Percentiles rank a stretch among this genome's conserved stretches.
Evolutionary conservation across 2,113 vertebrate species (phyloP).

Genomic region (Clarias magur): DNA sequence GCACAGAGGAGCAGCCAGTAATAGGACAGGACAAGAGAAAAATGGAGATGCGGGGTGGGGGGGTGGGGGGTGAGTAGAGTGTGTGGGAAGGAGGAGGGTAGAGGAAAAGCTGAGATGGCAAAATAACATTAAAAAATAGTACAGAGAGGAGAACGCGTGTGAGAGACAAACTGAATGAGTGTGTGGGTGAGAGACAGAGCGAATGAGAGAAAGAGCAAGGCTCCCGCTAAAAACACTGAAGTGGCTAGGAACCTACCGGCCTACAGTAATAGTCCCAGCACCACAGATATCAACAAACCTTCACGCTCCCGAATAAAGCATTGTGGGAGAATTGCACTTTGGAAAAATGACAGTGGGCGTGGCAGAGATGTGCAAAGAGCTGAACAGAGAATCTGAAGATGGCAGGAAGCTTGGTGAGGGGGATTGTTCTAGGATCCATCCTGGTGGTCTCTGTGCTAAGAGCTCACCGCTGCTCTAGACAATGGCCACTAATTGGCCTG

Average conservation of each 20-base stretch:
- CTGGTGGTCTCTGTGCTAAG: constrained; percentile 52
- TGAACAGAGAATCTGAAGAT: background rate
- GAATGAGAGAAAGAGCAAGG: background rate
- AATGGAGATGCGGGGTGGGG: constrained; percentile 33
- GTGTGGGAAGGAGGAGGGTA: background rate
- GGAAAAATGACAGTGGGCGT: background rate
- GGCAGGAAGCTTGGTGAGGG: constrained; percentile 15
- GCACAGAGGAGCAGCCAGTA: constrained; percentile 44
- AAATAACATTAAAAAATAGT: constrained; percentile 47
- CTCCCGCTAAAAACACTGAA: constrained; percentile 27
- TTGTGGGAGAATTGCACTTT: background rate
- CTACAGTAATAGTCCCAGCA: background rate
- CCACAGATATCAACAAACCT: background rate
- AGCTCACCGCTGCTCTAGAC: constrained; percentile 45
- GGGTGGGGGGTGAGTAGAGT: background rate
- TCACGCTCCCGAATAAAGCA: background rate
- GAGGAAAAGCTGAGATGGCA: constrained; percentile 52
- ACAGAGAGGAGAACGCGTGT: constrained; percentile 11
- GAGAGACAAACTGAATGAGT: constrained; percentile 1
- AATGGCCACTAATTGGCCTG: constrained; percentile 57
- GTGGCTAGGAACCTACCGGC: constrained; percentile 12
- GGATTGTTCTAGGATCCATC: constrained; percentile 36
- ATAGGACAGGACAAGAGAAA: constrained; percentile 52
- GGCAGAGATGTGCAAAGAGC: background rate
- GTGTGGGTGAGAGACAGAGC: background rate